These are phyloP conservation scores for Nasonovia ribisnigri DNA, from an alignment of 2,888 invertebrate species.

Conservation along the genomic window DNA sequence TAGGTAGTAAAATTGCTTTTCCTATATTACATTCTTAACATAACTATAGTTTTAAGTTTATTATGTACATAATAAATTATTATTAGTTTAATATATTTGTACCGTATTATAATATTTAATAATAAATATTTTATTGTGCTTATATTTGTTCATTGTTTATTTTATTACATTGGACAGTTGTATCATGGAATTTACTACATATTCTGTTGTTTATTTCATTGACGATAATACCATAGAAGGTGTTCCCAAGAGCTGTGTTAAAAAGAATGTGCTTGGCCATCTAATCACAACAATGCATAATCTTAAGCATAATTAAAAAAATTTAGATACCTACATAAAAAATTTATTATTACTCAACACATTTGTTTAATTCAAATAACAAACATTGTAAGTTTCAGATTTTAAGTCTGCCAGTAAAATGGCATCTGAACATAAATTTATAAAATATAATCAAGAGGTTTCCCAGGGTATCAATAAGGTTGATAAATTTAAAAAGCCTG, in stretches of 20 bases:
- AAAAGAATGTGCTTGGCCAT: neutral
- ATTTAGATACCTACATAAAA: neutral
- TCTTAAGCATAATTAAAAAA: neutral
- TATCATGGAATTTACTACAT: too few relatives aligned
- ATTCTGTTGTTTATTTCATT: neutral
- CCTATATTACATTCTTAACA: constrained; percentile 14
- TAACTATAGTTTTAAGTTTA: too few relatives aligned
- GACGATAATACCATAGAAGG: neutral
- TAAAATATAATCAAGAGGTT: neutral
- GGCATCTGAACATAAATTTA: constrained; percentile 2
- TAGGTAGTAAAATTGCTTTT: neutral
- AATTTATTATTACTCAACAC: neutral
- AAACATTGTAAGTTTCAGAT: neutral
- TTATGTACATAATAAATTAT: neutral
- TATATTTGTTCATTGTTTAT: neutral
- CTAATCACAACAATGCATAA: neutral
- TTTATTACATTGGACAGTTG: neutral
- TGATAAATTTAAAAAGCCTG: neutral
- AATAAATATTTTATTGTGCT: neutral
- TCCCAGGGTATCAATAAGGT: neutral
- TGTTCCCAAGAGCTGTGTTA: constrained; percentile 6
- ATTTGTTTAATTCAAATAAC: neutral
- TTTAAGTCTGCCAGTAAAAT: constrained; percentile 3
- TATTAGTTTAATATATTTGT: too few relatives aligned
- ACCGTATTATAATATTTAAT: too few relatives aligned